These are phyloP conservation scores for Drosophila atripex DNA, from an alignment of 2,888 invertebrate species.

Conservation along the genomic window DNA sequence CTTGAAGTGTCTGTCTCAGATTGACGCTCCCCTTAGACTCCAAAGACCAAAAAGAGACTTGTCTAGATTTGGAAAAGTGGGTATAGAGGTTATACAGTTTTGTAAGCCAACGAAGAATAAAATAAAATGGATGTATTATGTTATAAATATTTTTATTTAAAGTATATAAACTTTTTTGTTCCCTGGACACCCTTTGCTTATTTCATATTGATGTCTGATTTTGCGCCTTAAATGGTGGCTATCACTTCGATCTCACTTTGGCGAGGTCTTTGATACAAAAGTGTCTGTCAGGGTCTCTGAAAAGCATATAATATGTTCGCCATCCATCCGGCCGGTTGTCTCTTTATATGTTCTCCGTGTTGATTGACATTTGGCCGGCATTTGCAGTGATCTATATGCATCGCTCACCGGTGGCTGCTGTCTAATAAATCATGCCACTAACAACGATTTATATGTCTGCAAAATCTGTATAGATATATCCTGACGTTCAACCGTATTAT, in stretches of 20 bases:
- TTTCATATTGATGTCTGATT: neutral
- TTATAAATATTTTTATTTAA: too few species aligned
- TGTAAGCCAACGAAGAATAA: neutral
- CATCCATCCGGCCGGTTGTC: conserved; percentile 14
- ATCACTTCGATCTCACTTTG: conserved; percentile 46
- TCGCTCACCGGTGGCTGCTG: conserved; percentile 44
- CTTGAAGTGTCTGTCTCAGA: conserved; percentile 66
- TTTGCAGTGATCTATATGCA: conserved; percentile 56
- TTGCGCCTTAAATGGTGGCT: conserved; percentile 23
- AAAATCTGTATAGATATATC: conserved; percentile 19
- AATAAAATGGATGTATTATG: too few species aligned
- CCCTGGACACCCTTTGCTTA: conserved; percentile 7
- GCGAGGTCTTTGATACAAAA: conserved; percentile 12
- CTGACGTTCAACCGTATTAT: conserved; percentile 57
- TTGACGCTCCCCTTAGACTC: conserved; percentile 31
- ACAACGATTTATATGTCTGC: conserved; percentile 49
- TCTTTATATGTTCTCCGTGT: conserved; percentile 21
- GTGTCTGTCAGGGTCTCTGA: conserved; percentile 50
- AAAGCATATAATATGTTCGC: conserved; percentile 5
- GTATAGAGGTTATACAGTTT: conserved; percentile 4
- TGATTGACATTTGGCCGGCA: conserved; percentile 70
- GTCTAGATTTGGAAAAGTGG: conserved; percentile 35
- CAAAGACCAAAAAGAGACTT: conserved; percentile 38
- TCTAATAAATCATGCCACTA: conserved; percentile 63
- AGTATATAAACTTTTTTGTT: neutral